Conservation (phyloP, 2,797 vertebrate genomes). For the Vultur gryphus region DNA sequence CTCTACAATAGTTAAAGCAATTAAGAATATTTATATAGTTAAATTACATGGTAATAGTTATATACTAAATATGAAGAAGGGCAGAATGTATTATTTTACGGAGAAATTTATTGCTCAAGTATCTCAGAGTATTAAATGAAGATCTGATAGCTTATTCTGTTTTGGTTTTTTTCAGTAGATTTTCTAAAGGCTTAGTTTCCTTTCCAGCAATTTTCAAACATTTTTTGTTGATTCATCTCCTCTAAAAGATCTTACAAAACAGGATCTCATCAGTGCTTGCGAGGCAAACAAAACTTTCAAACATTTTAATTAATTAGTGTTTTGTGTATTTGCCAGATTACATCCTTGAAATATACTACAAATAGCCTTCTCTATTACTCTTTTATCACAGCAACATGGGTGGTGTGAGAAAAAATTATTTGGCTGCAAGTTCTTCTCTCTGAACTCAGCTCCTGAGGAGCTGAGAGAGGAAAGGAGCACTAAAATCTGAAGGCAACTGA, state of each 20-base stretch:
- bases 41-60: not conserved
- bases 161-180: not conserved
- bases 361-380: constrained; percentile 40
- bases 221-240: constrained; percentile 30
- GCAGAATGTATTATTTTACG: not conserved
- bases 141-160: not conserved
- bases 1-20: not conserved
- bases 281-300: constrained; percentile 42
- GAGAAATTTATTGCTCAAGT: not conserved
- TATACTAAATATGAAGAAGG: not conserved
- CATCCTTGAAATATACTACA: constrained; percentile 42
- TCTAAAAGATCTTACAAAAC: constrained; percentile 6
- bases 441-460: constrained; percentile 9
- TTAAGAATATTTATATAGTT: not conserved
- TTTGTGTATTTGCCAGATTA: constrained; percentile 48
- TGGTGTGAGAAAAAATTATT: constrained; percentile 32
- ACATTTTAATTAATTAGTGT: constrained; percentile 47
- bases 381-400: constrained; percentile 43
- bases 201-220: constrained; percentile 32
- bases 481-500: constrained; percentile 13
- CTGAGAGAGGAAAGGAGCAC: not conserved
- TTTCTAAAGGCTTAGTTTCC: constrained; percentile 14
- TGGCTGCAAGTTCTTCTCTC: not conserved
- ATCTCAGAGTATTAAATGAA: not conserved
- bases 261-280: not conserved